Evolutionary conservation across 64 coral and sea anemone genomes (phyloP), one percentile per base, ranked within the genome.

Genomic region (Stichodactyla mertensii): DNA sequence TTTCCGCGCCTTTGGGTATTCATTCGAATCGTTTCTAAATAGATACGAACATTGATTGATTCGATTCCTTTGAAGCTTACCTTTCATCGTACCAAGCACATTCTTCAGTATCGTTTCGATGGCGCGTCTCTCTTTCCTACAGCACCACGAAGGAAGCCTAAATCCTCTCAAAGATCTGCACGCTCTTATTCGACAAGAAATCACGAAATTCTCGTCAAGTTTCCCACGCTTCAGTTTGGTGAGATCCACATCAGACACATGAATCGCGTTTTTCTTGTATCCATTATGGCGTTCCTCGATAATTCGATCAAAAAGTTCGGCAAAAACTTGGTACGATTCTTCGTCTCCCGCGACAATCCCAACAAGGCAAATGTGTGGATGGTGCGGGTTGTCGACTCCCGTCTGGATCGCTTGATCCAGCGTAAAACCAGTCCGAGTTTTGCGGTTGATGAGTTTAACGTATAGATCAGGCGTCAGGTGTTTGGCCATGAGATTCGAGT

Each of bases 211-310:
- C 52, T 92, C 91, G 55, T 92, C 91, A 4, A 92, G 36, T 55
- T 92, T 92, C 0, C 91, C 91, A 10, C 88, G 91, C 55, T 92
- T 92, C 55, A 92, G 13, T 67, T 92, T 84, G 4, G 87, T 77
- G 10, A 59, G 86, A 57, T 92, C 82, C 27, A 88, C 12, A 52
- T 92, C 87, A 57, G 91, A 84, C 31, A 62, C 82, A 61, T 92
- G 91, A 1, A 78, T 20, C 16, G 79, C 61, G 0, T 78, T 77
- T 52, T 55, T 70, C 54, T 88, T 92, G 81, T 92, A 92, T 0
- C 91, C 91, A 22, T 92, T 92, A 78, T 92, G 91, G 19, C 91
- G 91, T 79, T 92, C 91, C 6, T 87, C 91, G 28, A 92, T 92
- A 15, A 92, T 77, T 0, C 62, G 80, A 77, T 92, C 91, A 59